phyloP scores from a whole-genome alignment of 2,888 invertebrate species.

The Coleophora flavipennella region DNA sequence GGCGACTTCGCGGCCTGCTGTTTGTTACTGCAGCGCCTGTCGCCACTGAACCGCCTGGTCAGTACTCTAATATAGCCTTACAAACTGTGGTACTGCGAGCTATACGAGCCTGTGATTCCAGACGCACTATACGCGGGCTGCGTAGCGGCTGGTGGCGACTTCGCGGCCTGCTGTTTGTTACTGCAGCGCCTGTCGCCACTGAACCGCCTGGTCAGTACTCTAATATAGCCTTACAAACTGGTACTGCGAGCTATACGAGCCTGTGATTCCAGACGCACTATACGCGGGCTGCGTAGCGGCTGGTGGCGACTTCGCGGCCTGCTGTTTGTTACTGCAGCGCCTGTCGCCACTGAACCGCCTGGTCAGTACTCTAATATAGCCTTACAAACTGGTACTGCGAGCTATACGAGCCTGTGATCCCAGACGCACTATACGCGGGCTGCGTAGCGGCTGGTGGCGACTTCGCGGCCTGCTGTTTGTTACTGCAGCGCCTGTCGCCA shows the following conservation, averaged over 20 bases:
- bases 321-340: slow-evolving; percentile 86
- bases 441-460: slow-evolving; percentile 82
- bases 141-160: slow-evolving; percentile 78
- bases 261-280: not conserved
- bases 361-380: slow-evolving; percentile 65
- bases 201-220: slow-evolving; percentile 82
- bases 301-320: slow-evolving; percentile 82
- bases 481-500: slow-evolving; percentile 90
- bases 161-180: slow-evolving; percentile 84
- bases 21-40: slow-evolving; percentile 88
- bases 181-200: slow-evolving; percentile 90
- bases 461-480: slow-evolving; percentile 83
- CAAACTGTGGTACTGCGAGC: slow-evolving; percentile 95
- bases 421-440: slow-evolving; percentile 90
- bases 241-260: not conserved
- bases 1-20: slow-evolving; percentile 82
- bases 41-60: slow-evolving; percentile 92
- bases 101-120: slow-evolving; percentile 96
- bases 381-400: not conserved
- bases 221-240: not conserved
- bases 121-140: slow-evolving; percentile 91
- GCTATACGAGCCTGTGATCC: too few relatives aligned
- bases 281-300: not conserved
- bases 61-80: too few relatives aligned
- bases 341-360: slow-evolving; percentile 92